Evolutionary conservation across 1,140 invertebrate genomes (phyloP), one percentile per base, ranked within the genome.

Genomic region (Eupeodes corollae): DNA sequence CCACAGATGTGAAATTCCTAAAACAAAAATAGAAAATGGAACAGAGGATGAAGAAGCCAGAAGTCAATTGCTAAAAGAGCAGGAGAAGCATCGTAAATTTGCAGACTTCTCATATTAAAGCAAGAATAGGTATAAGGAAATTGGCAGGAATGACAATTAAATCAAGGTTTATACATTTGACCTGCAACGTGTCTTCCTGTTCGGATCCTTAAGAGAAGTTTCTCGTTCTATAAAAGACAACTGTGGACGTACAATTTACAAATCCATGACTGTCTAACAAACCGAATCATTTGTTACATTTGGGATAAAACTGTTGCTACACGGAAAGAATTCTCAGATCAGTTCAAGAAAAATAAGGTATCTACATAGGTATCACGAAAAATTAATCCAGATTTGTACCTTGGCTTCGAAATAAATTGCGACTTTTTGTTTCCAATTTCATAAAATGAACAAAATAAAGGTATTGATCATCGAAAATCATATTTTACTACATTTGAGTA

Each of bases 191-290:
- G 58, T 51, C 48, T 69, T 16, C 56, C 60, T 15, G 68, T 64
- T 9, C 58, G 58, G 9, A 47, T 45, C 34, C 47, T 67, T 10
- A 46, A 49, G 39, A 55, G 55, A 16, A 58, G 54, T 11, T 47
- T 61, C 10, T 47, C 58, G 10, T 67, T 61, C 55, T 70, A 70
- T 48, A 59, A 61, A 50, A 44, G 58, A 19, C 58, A 56, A 42
- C 45, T 70, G 18, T 69, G 67, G 61, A 68, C 57, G 2, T 70
- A 54, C 40, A 70, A 70, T 46, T 50, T 70, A 35, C 66, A 63
- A 18, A 51, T 70, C n/a, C 53, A 63, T 49, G 58, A 61, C 32
- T 58, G 40, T 42, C 44, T 26, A 14, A 46, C 38, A 19, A 46
- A 55, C 45, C 33, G 56, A 32, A 49, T 49, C 35, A 47, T 38